Evolutionary conservation across 1,140 invertebrate species (phyloP).

Genomic region (Drosophila aff.): DNA sequence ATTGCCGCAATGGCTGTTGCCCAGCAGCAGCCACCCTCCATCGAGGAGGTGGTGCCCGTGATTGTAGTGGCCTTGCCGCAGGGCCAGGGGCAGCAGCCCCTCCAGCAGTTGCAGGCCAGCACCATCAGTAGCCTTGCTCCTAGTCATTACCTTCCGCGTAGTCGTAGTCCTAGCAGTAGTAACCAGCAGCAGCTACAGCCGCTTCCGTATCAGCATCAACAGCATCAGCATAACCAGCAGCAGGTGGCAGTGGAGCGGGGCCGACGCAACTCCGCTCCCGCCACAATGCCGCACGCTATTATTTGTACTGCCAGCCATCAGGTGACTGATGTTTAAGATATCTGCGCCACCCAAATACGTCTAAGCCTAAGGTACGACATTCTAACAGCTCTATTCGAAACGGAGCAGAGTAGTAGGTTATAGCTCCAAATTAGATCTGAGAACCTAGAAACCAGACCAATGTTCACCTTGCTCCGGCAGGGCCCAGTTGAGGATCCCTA

Average conservation of each 20-base stretch:
- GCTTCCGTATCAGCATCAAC: slow-evolving; percentile 41
- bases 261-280: slow-evolving; percentile 74
- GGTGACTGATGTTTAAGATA: slow-evolving; percentile 79
- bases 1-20: slow-evolving; percentile 27
- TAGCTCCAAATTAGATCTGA: not conserved
- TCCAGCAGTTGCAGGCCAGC: slow-evolving; percentile 36
- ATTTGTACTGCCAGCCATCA: slow-evolving; percentile 82
- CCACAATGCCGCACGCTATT: slow-evolving; percentile 64
- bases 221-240: slow-evolving; percentile 36
- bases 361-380: slow-evolving; percentile 11
- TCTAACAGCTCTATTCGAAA: slow-evolving; percentile 11
- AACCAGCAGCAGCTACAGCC: slow-evolving; percentile 46
- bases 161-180: slow-evolving; percentile 78
- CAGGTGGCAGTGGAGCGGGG: slow-evolving; percentile 47
- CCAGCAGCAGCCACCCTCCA: slow-evolving; percentile 23
- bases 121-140: slow-evolving; percentile 67
- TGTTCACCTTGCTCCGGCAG: slow-evolving; percentile 12
- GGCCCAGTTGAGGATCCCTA: not conserved
- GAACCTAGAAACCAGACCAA: slow-evolving; percentile 26
- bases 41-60: slow-evolving; percentile 74
- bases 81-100: slow-evolving; percentile 28
- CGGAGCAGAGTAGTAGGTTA: slow-evolving; percentile 1
- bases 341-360: slow-evolving; percentile 11
- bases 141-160: slow-evolving; percentile 69
- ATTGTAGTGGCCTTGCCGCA: slow-evolving; percentile 73